Conservation (phyloP, 2,888 invertebrate species). For the Esperia sulphurella region DNA sequence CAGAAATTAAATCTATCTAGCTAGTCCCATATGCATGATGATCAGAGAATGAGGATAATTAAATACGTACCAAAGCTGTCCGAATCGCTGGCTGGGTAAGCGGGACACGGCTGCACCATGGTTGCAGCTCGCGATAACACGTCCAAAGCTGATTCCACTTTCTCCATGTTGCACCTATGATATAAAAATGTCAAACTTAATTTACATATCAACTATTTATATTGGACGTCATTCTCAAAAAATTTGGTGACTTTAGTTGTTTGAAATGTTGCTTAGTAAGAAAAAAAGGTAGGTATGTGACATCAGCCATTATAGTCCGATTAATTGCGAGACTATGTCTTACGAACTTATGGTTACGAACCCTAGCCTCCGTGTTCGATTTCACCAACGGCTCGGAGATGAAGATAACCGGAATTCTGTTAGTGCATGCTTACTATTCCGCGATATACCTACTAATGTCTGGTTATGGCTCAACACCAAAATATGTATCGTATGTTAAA, state of each 20-base stretch:
- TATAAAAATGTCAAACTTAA: conserved; percentile 8
- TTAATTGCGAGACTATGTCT: no score
- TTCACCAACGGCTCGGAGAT: no score
- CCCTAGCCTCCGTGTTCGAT: no score
- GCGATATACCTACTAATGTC: no score
- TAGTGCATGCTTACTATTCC: no score
- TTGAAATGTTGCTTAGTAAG: neutral
- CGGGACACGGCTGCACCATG: conserved; percentile 88
- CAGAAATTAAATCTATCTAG: no score
- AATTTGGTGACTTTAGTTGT: neutral
- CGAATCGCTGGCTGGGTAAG: conserved; percentile 71
- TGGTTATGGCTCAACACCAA: no score
- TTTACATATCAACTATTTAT: neutral
- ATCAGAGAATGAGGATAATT: conserved; percentile 4
- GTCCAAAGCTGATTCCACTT: conserved; percentile 90
- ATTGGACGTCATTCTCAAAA: neutral
- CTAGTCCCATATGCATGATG: neutral
- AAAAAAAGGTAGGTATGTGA: no score
- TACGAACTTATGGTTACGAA: no score
- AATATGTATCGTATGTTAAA: neutral
- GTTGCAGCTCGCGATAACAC: conserved; percentile 93
- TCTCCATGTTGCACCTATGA: conserved; percentile 76
- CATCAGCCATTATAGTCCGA: no score
- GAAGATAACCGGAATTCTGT: no score
- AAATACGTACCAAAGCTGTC: conserved; percentile 75